Evolutionary conservation across 2,113 vertebrate species (phyloP), one percentile per base, ranked within the genome.

Genomic region (Saiga tatarica): DNA sequence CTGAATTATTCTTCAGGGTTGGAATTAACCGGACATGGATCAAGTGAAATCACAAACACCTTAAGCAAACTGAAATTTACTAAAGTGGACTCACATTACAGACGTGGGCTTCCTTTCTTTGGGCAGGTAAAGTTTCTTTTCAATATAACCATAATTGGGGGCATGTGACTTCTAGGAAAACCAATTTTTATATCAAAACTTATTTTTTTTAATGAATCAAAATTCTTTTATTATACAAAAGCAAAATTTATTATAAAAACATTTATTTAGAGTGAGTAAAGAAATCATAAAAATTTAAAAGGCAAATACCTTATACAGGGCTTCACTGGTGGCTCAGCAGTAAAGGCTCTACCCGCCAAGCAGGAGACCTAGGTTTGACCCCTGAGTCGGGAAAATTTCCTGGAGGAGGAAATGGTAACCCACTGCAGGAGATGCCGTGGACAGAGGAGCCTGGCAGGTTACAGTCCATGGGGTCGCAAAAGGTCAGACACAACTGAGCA

Each of bases 11-110:
- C 98, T 64, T 94, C 96, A 99, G 99, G 98, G 57, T 67, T 95
- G 90, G 98, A 98, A 78, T 45, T 99, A 45, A 98, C 55, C 47
- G 98, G 98, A n/a, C 96, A 71, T 47, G 98, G 91, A 28, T 97
- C 95, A n/a, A 96, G 96, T 84, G 76, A 64, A 52, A 98, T 99
- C 86, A 98, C 98, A 50, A 50, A 95, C 7, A 55, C 33, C 50
- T 88, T 99, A 97, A 98, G 98, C 97, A 98, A 88, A 97, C 33
- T 98, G 64, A 96, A 3, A 50, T 99, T 99, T 96, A 98, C 97
- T 28, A 91, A 98, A 60, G 71, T 88, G 50, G 98, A 99, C 55
- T 55, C 94, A 42, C 25, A 91, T 10, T 99, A 97, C 79, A 98
- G 98, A 91, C 97, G 30, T 47, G 99, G 99, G 8, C 97, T 99